These are phyloP conservation scores for Eupeodes corollae DNA, from an alignment of 1,140 invertebrate genomes.

Conservation along the genomic window DNA sequence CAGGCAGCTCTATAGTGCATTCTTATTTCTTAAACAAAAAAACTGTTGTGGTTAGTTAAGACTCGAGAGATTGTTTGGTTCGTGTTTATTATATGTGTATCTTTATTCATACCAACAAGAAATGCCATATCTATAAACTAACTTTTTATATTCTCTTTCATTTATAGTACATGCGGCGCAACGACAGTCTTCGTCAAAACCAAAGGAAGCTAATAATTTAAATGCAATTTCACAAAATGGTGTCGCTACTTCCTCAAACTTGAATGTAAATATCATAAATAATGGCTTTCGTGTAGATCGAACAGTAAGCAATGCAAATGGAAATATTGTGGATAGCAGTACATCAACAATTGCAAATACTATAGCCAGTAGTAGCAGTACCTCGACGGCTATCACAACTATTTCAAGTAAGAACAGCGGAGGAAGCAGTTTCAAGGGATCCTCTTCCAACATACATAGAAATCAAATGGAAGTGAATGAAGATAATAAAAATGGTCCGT, in stretches of 20 bases:
- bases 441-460: conserved; percentile 20
- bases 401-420: conserved; percentile 19
- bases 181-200: conserved; percentile 26
- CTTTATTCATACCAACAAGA: too few species aligned
- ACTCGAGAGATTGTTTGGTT: too few species aligned
- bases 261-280: conserved; percentile 5
- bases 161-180: conserved; percentile 26
- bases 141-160: neutral
- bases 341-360: conserved; percentile 9
- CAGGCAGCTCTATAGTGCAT: too few species aligned
- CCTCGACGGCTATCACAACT: too few species aligned
- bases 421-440: conserved; percentile 8
- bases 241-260: conserved; percentile 24
- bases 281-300: conserved; percentile 4
- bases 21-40: too few species aligned
- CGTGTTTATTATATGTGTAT: too few species aligned
- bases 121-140: neutral
- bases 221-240: conserved; percentile 2
- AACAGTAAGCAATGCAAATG: conserved; percentile 17
- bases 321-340: conserved; percentile 11
- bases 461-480: conserved; percentile 30
- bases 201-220: conserved; percentile 26
- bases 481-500: conserved; percentile 31
- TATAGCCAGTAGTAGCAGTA: conserved; percentile 20
- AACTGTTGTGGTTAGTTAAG: too few species aligned